These are phyloP conservation scores for Rhabditophanes sp. DNA, from an alignment of 2,888 invertebrate species.

Conservation along the genomic window DNA sequence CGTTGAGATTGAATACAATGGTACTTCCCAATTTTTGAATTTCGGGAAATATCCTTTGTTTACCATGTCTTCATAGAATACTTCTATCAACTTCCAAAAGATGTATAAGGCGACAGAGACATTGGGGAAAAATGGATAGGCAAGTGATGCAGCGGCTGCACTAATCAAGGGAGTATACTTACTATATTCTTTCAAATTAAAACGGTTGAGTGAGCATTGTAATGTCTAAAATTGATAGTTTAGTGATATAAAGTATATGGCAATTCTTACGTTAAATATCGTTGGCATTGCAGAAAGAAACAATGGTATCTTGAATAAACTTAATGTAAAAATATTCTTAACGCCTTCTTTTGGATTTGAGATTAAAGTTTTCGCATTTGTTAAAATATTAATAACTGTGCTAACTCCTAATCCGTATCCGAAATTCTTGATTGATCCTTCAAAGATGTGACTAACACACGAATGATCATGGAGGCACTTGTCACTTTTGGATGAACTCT, in stretches of 20 bases:
- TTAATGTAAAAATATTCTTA: conserved; percentile 6
- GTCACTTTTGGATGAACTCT: conserved; percentile 13
- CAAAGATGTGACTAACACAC: conserved; percentile 22
- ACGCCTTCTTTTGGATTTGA: conserved; percentile 12
- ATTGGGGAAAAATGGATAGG: conserved; percentile 58
- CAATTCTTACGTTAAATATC: conserved; percentile 26
- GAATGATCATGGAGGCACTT: conserved; percentile 24
- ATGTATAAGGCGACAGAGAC: conserved; percentile 65
- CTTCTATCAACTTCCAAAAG: conserved; percentile 67
- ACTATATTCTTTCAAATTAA: conserved; percentile 48
- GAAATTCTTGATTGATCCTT: conserved; percentile 35
- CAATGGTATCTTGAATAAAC: conserved; percentile 22
- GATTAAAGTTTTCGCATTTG: conserved; percentile 9
- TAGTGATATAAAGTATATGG: background rate
- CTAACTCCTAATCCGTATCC: conserved; percentile 39
- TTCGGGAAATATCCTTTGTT: conserved; percentile 55
- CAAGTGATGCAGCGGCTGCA: conserved; percentile 16
- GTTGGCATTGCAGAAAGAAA: conserved; percentile 31
- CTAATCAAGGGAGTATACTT: conserved; percentile 24
- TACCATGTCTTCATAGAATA: conserved; percentile 59
- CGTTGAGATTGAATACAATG: conserved; percentile 56
- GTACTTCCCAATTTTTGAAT: conserved; percentile 57
- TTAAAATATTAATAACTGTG: conserved; percentile 10
- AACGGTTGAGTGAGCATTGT: conserved; percentile 55
- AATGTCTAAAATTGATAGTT: conserved; percentile 49